Conservation (phyloP, 1,140 invertebrate species). For the Temnothorax nylanderi region DNA sequence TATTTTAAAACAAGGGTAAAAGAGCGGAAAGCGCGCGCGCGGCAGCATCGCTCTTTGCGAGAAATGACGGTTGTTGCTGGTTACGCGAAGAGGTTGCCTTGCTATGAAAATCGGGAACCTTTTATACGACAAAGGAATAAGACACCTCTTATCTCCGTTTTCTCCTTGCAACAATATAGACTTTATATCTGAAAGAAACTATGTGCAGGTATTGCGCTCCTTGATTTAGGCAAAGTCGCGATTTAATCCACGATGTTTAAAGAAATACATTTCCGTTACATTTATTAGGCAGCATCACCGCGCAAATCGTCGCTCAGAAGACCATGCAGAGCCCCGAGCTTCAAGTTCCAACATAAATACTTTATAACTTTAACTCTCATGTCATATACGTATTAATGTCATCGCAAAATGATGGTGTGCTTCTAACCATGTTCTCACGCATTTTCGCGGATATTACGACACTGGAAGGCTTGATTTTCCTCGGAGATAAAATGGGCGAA, state of each 20-base stretch:
- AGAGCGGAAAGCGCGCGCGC: slow-evolving; percentile 75
- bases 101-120: slow-evolving; percentile 65
- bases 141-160: slow-evolving; percentile 48
- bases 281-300: not conserved
- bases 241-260: not conserved
- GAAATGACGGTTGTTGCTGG: slow-evolving; percentile 70
- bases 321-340: not conserved
- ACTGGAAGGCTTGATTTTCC: not conserved
- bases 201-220: not conserved
- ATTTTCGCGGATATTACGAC: slow-evolving; percentile 14
- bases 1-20: slow-evolving; percentile 82
- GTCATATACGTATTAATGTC: not conserved
- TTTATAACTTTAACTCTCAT: not conserved
- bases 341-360: not conserved
- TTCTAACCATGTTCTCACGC: not conserved
- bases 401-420: not conserved
- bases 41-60: slow-evolving; percentile 47
- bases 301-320: not conserved
- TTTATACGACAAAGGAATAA: slow-evolving; percentile 65
- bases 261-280: not conserved
- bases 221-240: slow-evolving; percentile 2
- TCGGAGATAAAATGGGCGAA: slow-evolving; percentile 31
- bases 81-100: slow-evolving; percentile 68
- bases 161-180: not conserved
- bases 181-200: not conserved